phyloP scores from a whole-genome alignment of 2,797 vertebrate genomes.

The Sebastolobus altivelis region DNA sequence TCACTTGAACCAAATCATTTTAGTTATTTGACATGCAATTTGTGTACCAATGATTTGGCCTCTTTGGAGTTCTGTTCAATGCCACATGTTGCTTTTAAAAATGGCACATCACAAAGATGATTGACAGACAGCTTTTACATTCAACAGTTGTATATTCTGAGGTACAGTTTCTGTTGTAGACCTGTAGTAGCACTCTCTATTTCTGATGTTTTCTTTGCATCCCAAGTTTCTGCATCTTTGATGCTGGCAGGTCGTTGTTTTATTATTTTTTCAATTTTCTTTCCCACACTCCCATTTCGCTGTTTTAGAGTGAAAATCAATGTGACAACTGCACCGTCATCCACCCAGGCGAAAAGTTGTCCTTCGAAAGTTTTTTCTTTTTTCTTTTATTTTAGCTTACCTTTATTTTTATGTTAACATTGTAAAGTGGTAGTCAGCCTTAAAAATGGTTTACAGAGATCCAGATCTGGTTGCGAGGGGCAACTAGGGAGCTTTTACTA shows the following conservation, averaged over 20 bases:
- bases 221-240: not conserved
- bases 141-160: not conserved
- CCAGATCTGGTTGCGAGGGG: conserved; percentile 25
- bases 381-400: not conserved
- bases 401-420: not conserved
- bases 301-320: conserved; percentile 11
- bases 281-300: not conserved
- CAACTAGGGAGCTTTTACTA: conserved; percentile 15
- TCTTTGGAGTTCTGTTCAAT: not conserved
- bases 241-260: not conserved
- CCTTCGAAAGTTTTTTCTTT: not conserved
- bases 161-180: not conserved
- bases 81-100: not conserved
- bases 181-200: not conserved
- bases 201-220: not conserved
- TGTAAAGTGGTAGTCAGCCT: conserved; percentile 18
- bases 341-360: conserved; percentile 11
- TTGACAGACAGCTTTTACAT: not conserved
- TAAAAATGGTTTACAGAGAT: conserved; percentile 11
- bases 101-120: not conserved
- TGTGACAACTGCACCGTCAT: conserved; percentile 11
- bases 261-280: not conserved
- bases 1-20: not conserved
- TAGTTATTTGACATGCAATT: not conserved
- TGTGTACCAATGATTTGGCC: not conserved